Conservation (phyloP, 2,888 invertebrate species). For the Diaprepes abbreviatus region DNA sequence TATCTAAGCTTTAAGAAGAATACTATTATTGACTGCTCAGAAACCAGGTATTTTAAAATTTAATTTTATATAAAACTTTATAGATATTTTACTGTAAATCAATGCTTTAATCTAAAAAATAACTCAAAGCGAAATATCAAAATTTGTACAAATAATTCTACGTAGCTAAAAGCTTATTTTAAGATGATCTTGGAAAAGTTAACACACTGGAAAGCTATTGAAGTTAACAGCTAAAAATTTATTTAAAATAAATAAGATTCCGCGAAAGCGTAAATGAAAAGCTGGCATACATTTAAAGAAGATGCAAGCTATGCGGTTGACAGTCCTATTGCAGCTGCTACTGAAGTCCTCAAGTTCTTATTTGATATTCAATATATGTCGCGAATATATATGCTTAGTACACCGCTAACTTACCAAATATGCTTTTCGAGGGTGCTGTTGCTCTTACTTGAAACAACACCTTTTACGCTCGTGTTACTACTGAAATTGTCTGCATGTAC, state of each 20-base stretch:
- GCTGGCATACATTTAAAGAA: conserved; percentile 53
- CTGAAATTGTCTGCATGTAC: background rate
- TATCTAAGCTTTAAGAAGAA: too few species aligned
- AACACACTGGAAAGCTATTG: too few species aligned
- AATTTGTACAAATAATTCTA: too few species aligned
- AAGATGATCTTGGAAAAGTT: too few species aligned
- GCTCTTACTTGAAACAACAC: conserved; percentile 46
- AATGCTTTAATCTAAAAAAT: too few species aligned
- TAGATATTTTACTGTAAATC: too few species aligned
- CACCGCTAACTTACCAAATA: conserved; percentile 61
- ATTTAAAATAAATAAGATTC: conserved; percentile 36
- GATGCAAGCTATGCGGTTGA: conserved; percentile 63
- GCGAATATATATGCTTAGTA: conserved; percentile 54
- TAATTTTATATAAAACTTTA: too few species aligned
- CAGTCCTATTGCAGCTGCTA: conserved; percentile 64
- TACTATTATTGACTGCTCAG: too few species aligned
- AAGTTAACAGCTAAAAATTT: too few species aligned
- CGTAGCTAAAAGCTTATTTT: too few species aligned
- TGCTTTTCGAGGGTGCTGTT: conserved; percentile 60
- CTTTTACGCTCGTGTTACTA: conserved; percentile 19
- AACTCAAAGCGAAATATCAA: too few species aligned
- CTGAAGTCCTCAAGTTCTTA: conserved; percentile 66
- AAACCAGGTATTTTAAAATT: too few species aligned
- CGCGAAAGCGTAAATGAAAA: conserved; percentile 33
- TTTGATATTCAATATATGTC: conserved; percentile 65